Base-by-base conservation (phyloP, 2,888 invertebrate species). In the Bembecia ichneumoniformis region DNA sequence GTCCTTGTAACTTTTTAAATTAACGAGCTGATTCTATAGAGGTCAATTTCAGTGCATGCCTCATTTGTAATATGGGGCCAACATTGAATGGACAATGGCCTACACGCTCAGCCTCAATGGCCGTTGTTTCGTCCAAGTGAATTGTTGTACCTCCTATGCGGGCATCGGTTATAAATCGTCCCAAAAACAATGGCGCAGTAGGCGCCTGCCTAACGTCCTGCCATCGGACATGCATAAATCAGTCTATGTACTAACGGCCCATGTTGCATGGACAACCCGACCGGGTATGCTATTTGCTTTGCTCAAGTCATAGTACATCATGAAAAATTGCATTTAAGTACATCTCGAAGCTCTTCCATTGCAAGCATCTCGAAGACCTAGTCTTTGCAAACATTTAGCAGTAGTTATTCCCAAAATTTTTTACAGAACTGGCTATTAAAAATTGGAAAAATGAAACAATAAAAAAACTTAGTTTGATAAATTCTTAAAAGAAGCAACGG, bases 161-260 rank as follows among this genome's bases (percentile, higher is more conserved):
- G 63, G 51, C 67, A 66, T 59, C 56, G 65, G 64, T 72, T 65
- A 84, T 86, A 86, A 84, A 84, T 86, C 71, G 71, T 63, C 63
- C n/a, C 65, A 69, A 71, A 82, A 82, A 86, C 84, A 84, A 86
- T 83, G 77, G 82, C 68, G 58, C 65, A 71, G 62, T 66, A 64
- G 68, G 66, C 68, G 65, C 63, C 55, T 69, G 64, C 61, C 66
- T 46, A 44, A 54, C 69, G 64, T 65, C 68, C 65, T 63, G 66
- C 63, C 69, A 66, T 71, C 63, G 71, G 71, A 70, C 68, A 66
- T 57, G 64, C 73, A 76, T 83, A 82, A 83, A 83, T 82, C 83
- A 80, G 71, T 64, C 65, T 66, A 60, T 63, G 68, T 64, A 71
- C 67, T 65, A 70, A 66, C 68, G 67, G 58, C 59, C 68, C 73